Base-by-base conservation (phyloP, 92 coral and sea anemone species). In the Desmophyllum pertusum region DNA sequence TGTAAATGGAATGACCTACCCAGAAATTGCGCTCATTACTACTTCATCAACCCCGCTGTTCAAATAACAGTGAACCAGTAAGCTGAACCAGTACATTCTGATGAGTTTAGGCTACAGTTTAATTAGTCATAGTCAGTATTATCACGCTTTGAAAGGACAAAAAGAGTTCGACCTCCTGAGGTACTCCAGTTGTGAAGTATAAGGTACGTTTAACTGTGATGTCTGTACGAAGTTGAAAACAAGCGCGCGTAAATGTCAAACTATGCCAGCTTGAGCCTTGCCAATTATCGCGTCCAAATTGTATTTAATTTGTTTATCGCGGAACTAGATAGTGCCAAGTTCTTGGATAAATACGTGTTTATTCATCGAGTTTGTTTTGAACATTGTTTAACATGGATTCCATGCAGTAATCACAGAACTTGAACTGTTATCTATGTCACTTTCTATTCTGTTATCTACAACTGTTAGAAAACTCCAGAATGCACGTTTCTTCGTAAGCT, bases 41-140 rank as follows among this genome's bases (percentile, higher is more conserved):
- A 18, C 31, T 38, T 29, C 5, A 43, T n/a, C n/a, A 39, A 42
- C 86, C 79, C 79, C 17, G 86, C 86, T 82, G 86, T 43, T 64
- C 51, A 19, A 40, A 68, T 50, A 66, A 17, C 67, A 29, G n/a
- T n/a, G n/a, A n/a, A n/a, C n/a, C n/a, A n/a, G n/a, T n/a, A n/a
- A n/a, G n/a, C n/a, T 48, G 55, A 27, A 25, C 37, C 11, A 23
- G 51, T 45, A 17, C 18, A 11, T n/a, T 38, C 17, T 80, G 23
- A 25, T n/a, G 4, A 11, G 61, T 48, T 51, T 43, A 18, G 38
- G 43, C 27, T 35, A 30, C 48, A 27, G 9, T 66, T 67, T 80
- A 23, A 46, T 50, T 50, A 8, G 17, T 3, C 53, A 10, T 21
- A 10, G 31, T 23, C 63, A 8, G 39, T 38, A 35, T 80, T 40